These are phyloP conservation scores for Crenuchus spilurus DNA, from an alignment of 2,797 vertebrate genomes.

Conservation along the genomic window DNA sequence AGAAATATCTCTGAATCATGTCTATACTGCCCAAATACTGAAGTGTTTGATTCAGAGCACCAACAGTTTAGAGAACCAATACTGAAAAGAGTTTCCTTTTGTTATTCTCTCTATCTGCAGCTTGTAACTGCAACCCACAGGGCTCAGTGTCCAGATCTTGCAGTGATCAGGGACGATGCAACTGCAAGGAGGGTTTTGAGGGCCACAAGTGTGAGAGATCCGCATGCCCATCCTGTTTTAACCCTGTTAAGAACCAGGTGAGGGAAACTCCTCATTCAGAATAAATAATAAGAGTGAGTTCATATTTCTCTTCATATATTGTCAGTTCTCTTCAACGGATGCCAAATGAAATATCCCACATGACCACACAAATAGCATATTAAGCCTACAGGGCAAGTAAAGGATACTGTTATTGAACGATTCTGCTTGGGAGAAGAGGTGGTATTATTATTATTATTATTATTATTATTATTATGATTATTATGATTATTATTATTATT, in stretches of 20 bases:
- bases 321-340: no score
- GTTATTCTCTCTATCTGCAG: constrained; percentile 66
- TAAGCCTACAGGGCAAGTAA: no score
- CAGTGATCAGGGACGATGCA: constrained; percentile 78
- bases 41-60: neutral
- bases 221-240: constrained; percentile 87
- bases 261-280: neutral
- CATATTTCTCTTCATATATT: no score
- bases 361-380: no score
- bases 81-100: neutral
- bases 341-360: no score
- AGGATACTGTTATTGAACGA: no score
- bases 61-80: no score
- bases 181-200: constrained; percentile 83
- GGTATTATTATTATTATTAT: no score
- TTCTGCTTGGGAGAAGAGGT: no score
- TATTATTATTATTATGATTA: no score
- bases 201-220: constrained; percentile 81
- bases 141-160: constrained; percentile 79
- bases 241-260: constrained; percentile 84
- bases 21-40: neutral
- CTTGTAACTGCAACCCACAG: constrained; percentile 79
- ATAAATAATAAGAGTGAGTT: no score
- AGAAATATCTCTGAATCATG: neutral
- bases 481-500: no score